Evolutionary conservation across 2,888 invertebrate genomes (phyloP).

Genomic region (Sycophila texana): DNA sequence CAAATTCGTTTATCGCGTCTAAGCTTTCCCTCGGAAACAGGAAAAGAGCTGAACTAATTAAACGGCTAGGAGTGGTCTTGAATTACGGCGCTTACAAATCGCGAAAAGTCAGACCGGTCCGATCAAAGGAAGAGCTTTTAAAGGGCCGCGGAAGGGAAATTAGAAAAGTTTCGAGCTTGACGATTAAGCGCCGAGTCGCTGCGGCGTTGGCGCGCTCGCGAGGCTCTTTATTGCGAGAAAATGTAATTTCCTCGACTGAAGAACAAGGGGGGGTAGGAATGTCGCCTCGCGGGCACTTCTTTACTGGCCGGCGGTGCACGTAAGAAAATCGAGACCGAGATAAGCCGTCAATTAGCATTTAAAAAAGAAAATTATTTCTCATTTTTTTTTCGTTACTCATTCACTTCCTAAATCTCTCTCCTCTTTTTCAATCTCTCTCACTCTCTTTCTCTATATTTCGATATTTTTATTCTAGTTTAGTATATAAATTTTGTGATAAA

Average conservation of each 20-base stretch:
- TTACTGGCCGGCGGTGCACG: not conserved
- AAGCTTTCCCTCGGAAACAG: not conserved
- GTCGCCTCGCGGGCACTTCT: conserved; percentile 10
- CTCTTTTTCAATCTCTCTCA: no score
- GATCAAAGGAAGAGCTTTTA: conserved; percentile 48
- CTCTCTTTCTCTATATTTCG: no score
- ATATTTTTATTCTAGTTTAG: no score
- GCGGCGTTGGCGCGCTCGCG: conserved; percentile 5
- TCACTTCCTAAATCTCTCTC: no score
- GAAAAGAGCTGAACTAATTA: conserved; percentile 32
- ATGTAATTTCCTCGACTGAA: conserved; percentile 49
- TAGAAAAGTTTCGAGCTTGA: conserved; percentile 63
- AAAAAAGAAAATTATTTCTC: conserved; percentile 32
- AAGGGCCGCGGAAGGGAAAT: conserved; percentile 58
- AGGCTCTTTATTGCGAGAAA: conserved; percentile 41
- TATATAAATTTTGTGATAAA: no score
- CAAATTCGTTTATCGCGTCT: no score
- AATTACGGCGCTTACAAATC: conserved; percentile 33
- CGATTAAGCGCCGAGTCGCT: conserved; percentile 36
- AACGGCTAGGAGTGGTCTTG: conserved; percentile 23
- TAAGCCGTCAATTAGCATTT: conserved; percentile 36
- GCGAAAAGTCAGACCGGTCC: not conserved
- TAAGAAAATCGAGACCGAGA: conserved; percentile 20
- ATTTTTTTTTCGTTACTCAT: not conserved
- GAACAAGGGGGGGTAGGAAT: not conserved